Percentiles rank a stretch among this genome's conserved stretches.
These are phyloP conservation scores for Unio pictorum DNA, from an alignment of 2,888 invertebrate species.

Conservation along the genomic window DNA sequence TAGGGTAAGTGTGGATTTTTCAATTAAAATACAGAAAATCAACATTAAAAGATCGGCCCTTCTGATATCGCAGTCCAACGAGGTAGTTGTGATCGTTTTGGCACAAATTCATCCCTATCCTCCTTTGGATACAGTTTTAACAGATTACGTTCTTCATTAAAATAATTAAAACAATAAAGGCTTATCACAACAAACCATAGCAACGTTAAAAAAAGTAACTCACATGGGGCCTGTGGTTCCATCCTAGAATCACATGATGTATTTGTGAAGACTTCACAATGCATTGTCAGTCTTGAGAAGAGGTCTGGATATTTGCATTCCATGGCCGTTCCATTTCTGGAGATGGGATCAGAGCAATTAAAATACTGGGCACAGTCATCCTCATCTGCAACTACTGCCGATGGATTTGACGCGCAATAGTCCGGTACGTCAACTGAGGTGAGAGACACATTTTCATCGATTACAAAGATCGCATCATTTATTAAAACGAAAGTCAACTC, in stretches of 20 bases:
- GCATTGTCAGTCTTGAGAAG: slow-evolving; percentile 30
- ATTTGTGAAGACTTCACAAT: slow-evolving; percentile 37
- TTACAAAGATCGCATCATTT: too few species aligned
- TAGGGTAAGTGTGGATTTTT: too few species aligned
- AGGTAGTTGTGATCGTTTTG: too few species aligned
- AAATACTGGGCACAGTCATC: slow-evolving; percentile 36
- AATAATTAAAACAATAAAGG: neutral
- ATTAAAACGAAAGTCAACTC: too few species aligned
- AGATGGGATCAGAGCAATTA: slow-evolving; percentile 22
- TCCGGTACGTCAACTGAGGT: slow-evolving; percentile 31
- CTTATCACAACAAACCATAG: too few species aligned
- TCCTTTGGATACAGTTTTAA: too few species aligned
- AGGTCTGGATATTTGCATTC: slow-evolving; percentile 54
- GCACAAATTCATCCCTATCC: too few species aligned
- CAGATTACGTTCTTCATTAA: too few species aligned
- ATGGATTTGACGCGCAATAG: slow-evolving; percentile 33
- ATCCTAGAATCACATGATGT: slow-evolving; percentile 40
- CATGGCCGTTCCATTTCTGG: slow-evolving; percentile 7
- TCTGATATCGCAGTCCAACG: too few species aligned
- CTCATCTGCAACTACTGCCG: slow-evolving; percentile 23
- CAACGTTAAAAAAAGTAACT: slow-evolving; percentile 10
- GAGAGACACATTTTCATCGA: too few species aligned
- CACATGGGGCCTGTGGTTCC: slow-evolving; percentile 49
- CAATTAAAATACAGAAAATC: too few species aligned
- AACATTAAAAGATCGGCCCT: too few species aligned